Percentiles rank a stretch among this genome's conserved stretches.
phyloP scores from a whole-genome alignment of 2,113 vertebrate species.

The Passerina amoena region DNA sequence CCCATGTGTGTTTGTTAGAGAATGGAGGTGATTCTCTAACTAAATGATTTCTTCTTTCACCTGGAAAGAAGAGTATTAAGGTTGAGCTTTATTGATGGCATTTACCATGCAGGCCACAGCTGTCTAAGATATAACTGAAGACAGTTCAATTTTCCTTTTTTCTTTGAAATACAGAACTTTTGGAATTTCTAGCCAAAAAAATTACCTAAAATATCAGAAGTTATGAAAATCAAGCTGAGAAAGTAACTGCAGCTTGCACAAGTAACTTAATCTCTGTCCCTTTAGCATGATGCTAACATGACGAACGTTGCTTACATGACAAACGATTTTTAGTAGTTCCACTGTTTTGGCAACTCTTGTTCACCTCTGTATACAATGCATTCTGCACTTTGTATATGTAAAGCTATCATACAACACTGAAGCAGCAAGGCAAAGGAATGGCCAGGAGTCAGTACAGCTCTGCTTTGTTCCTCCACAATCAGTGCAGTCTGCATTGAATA shows the following conservation, averaged over 20 bases:
- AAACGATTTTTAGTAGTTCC: not conserved
- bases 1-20: not conserved
- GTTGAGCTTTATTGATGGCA: not conserved
- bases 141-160: not conserved
- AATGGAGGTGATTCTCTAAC: not conserved
- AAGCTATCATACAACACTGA: not conserved
- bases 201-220: not conserved
- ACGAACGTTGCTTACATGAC: rapidly evolving
- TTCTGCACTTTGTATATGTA: not conserved
- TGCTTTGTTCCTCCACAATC: not conserved
- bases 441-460: not conserved
- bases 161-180: not conserved
- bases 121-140: not conserved
- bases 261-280: not conserved
- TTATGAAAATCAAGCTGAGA: not conserved
- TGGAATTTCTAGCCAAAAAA: not conserved
- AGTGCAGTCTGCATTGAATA: not conserved
- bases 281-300: rapidly evolving
- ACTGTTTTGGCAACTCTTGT: not conserved
- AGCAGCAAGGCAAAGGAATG: not conserved
- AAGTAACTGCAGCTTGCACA: not conserved
- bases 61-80: not conserved
- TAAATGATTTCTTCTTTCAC: not conserved
- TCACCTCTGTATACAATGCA: not conserved
- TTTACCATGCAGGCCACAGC: rapidly evolving